A percentile compares a stretch with the other conserved stretches of the same genome.
These are phyloP conservation scores for Ammodramus savannarum DNA, from an alignment of 2,113 vertebrate genomes.

Conservation along the genomic window DNA sequence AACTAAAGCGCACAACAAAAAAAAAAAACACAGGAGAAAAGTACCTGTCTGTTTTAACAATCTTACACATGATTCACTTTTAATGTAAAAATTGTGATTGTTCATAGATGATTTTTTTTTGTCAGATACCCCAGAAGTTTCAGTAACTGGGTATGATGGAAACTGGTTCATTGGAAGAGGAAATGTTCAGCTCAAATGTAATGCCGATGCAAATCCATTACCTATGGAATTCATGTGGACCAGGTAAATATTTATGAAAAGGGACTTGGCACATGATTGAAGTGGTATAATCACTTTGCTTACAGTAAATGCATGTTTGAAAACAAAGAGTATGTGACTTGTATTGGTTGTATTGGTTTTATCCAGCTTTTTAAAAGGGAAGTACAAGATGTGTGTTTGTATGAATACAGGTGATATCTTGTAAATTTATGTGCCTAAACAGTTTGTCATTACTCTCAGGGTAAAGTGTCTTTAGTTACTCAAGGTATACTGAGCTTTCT, in stretches of 20 bases:
- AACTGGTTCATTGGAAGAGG: conserved; percentile 91
- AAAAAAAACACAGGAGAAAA: no score
- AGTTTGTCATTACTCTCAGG: background rate
- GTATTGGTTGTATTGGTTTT: background rate
- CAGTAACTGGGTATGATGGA: conserved; percentile 80
- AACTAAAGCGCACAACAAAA: background rate
- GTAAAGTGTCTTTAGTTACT: background rate
- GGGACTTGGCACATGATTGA: background rate
- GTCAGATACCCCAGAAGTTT: conserved; percentile 88
- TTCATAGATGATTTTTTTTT: background rate
- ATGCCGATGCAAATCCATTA: conserved; percentile 90
- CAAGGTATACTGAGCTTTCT: background rate
- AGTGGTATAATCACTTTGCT: background rate
- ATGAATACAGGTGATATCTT: background rate
- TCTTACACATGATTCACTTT: background rate
- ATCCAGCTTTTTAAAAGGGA: background rate
- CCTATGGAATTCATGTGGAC: conserved; percentile 84
- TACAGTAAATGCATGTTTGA: background rate
- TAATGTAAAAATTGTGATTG: background rate
- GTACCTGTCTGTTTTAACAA: background rate
- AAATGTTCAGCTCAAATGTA: conserved; percentile 87
- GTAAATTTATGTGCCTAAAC: background rate
- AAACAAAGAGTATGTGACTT: background rate
- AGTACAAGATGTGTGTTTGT: background rate
- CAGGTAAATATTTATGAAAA: conserved; percentile 77